Evolutionary conservation across 2,888 invertebrate genomes (phyloP).

Genomic region (Pinctada fucata): DNA sequence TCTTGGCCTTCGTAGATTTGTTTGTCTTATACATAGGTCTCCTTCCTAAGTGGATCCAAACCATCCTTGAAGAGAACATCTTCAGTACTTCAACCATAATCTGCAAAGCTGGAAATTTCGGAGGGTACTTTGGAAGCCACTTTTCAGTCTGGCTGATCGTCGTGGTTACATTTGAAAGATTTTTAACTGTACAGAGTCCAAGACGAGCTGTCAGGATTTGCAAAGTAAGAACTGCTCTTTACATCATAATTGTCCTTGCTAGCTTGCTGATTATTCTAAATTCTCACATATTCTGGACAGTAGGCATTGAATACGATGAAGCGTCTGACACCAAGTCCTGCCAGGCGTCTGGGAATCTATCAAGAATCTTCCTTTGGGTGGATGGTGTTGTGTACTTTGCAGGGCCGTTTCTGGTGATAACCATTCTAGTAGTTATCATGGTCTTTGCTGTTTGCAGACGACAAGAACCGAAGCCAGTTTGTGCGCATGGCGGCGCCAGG

Average conservation of each 20-base stretch:
- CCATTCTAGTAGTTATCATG: background rate
- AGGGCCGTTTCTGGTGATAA: background rate
- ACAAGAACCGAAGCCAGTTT: background rate
- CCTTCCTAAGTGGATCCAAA: constrained; percentile 4
- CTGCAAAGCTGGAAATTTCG: constrained; percentile 4
- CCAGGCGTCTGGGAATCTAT: background rate
- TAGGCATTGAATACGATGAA: constrained; percentile 1
- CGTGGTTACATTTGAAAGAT: constrained; percentile 12
- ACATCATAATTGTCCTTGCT: background rate
- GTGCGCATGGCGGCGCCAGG: background rate
- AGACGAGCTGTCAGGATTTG: background rate
- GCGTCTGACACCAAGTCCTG: background rate
- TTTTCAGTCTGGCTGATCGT: constrained; percentile 7
- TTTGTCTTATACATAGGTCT: constrained; percentile 7
- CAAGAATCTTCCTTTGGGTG: background rate
- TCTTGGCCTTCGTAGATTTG: constrained; percentile 5
- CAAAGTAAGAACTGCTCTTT: constrained; percentile 1
- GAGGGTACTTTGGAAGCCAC: background rate
- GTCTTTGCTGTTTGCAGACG: background rate
- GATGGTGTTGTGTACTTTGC: constrained; percentile 11
- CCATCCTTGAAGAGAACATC: background rate
- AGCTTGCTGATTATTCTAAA: background rate
- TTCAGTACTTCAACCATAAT: background rate
- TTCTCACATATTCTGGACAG: constrained; percentile 11
- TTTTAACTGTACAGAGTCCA: constrained; percentile 1